A percentile compares a stretch with the other conserved stretches of the same genome.
phyloP scores from a whole-genome alignment of 92 coral and sea anemone species.

The Galaxea fascicularis region DNA sequence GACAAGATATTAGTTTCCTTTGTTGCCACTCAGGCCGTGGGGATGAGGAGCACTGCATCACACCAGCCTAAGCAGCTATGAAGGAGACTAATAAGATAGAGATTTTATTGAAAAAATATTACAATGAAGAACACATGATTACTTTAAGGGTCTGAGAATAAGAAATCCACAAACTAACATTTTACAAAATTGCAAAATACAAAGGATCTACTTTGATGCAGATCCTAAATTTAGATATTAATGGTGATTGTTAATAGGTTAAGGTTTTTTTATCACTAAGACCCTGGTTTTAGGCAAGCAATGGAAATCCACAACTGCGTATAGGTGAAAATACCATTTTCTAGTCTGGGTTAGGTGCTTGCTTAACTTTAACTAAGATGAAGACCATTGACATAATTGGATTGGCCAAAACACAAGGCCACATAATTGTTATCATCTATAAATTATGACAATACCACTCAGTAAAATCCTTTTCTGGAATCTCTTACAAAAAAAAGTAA shows the following conservation, averaged over 20 bases:
- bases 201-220: slow-evolving; percentile 22
- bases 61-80: slow-evolving; percentile 1
- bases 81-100: slow-evolving; percentile 15
- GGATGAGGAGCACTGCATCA: not conserved
- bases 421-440: slow-evolving; percentile 12
- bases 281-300: not conserved
- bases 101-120: not conserved
- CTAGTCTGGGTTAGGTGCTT: slow-evolving; percentile 1
- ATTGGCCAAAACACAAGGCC: slow-evolving; percentile 16
- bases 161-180: not conserved
- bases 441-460: not conserved
- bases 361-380: slow-evolving; percentile 5
- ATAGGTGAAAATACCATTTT: not conserved
- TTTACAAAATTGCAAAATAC: not conserved
- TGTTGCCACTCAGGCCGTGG: not conserved
- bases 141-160: not conserved
- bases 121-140: not conserved
- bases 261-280: not conserved
- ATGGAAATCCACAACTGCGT: slow-evolving; percentile 1
- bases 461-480: slow-evolving; percentile 3
- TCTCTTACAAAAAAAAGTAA: not conserved
- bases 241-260: slow-evolving; percentile 10
- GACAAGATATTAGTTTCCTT: not conserved
- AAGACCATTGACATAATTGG: slow-evolving; percentile 14
- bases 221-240: slow-evolving; percentile 8